Evolutionary conservation across 2,113 vertebrate species (phyloP).

Genomic region (Ceyx cyanopectus): DNA sequence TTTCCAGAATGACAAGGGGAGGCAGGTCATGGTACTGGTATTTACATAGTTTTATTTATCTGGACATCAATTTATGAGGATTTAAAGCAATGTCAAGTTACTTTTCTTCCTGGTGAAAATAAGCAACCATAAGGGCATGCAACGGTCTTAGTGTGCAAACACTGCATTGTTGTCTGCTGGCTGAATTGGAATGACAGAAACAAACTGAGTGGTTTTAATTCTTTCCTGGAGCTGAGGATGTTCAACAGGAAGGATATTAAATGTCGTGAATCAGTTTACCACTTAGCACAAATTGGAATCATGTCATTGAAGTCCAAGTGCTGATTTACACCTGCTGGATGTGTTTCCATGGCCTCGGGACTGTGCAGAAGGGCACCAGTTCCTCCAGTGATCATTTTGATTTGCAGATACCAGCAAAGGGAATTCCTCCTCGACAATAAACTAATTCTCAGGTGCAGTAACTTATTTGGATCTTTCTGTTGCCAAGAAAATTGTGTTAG

Average conservation of each 20-base stretch:
- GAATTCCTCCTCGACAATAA: not conserved
- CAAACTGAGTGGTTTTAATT: constrained; percentile 17
- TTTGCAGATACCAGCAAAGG: not conserved
- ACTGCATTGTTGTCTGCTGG: not conserved
- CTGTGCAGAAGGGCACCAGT: not conserved
- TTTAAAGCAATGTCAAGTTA: constrained; percentile 2
- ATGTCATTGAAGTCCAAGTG: not conserved
- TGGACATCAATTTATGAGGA: not conserved
- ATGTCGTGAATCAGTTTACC: not conserved
- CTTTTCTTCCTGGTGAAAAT: not conserved
- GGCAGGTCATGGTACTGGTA: not conserved
- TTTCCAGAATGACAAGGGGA: not conserved
- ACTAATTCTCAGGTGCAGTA: not conserved
- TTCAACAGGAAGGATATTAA: constrained; percentile 35
- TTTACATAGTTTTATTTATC: not conserved
- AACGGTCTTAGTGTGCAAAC: not conserved
- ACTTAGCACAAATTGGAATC: not conserved
- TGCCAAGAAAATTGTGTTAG: not conserved
- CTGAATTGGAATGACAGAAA: constrained; percentile 4
- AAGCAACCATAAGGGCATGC: rapidly evolving
- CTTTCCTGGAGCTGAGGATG: not conserved
- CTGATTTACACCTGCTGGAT: not conserved
- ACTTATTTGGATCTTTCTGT: not conserved
- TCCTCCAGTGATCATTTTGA: not conserved
- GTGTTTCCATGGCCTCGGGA: not conserved